A percentile compares a stretch with the other conserved stretches of the same genome.
Evolutionary conservation across 1,140 invertebrate genomes (phyloP).

Genomic region (Rhyacophila brunnea): DNA sequence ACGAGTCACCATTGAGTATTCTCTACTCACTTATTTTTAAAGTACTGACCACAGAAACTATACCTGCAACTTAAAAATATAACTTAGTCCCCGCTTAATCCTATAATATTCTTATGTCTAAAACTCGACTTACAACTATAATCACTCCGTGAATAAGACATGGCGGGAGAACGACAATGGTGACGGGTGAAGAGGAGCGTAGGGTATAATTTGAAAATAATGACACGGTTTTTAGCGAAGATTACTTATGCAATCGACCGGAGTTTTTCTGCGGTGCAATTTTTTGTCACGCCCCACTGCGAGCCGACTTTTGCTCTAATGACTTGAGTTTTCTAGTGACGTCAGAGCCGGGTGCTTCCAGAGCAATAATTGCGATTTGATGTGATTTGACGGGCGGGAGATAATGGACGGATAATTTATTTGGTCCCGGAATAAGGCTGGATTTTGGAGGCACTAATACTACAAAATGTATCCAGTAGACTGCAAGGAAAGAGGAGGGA

Average conservation of each 20-base stretch:
- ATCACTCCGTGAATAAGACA: neutral
- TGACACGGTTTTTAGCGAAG: slow-evolving; percentile 28
- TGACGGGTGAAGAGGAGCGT: neutral
- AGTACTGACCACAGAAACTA: too few relatives aligned
- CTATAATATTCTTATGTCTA: too few relatives aligned
- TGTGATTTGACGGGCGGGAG: neutral
- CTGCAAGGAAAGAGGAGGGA: too few relatives aligned
- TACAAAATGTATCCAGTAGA: too few relatives aligned
- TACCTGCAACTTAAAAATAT: too few relatives aligned
- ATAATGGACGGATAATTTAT: too few relatives aligned
- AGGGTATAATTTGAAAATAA: slow-evolving; percentile 33
- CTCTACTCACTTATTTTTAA: too few relatives aligned
- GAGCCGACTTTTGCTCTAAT: slow-evolving; percentile 27
- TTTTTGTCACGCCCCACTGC: slow-evolving; percentile 9
- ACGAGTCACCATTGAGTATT: too few relatives aligned
- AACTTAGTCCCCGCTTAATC: too few relatives aligned
- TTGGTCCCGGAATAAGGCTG: too few relatives aligned
- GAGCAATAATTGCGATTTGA: slow-evolving; percentile 17
- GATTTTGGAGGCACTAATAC: too few relatives aligned
- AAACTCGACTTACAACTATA: neutral
- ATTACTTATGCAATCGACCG: slow-evolving; percentile 34
- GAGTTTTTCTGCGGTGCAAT: slow-evolving; percentile 14
- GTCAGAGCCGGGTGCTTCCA: neutral
- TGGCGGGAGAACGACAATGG: neutral
- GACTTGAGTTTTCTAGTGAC: slow-evolving; percentile 7